phyloP scores from a whole-genome alignment of 64 coral and sea anemone species.

The Trachythela sp. region DNA sequence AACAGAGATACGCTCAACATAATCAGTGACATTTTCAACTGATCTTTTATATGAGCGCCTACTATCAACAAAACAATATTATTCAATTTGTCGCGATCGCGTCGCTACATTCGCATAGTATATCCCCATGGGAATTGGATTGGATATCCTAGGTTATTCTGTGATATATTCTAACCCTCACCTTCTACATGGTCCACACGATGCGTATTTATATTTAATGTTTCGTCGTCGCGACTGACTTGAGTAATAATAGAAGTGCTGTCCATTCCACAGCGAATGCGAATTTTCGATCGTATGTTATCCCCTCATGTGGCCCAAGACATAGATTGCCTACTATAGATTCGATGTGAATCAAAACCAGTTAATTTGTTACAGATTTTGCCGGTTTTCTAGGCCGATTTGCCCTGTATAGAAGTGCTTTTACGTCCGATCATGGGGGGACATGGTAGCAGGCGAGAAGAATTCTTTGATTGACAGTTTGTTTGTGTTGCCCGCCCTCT shows the following conservation, averaged over 20 bases:
- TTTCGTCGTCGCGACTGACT: neutral
- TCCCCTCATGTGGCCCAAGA: neutral
- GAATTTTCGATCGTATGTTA: neutral
- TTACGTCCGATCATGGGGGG: neutral
- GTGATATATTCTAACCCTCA: neutral
- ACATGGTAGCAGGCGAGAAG: neutral
- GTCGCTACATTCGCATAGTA: neutral
- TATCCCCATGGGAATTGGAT: neutral
- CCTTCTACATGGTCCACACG: neutral
- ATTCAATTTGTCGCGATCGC: neutral
- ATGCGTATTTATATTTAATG: conserved; percentile 18
- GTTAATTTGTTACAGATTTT: neutral
- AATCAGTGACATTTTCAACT: neutral
- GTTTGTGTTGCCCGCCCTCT: neutral
- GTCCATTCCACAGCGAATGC: neutral
- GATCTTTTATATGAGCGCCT: neutral
- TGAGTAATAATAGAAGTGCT: conserved; percentile 22
- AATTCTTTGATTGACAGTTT: conserved; percentile 16
- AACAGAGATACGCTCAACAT: neutral
- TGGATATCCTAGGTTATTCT: neutral
- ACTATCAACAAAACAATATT: neutral
- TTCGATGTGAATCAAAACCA: neutral
- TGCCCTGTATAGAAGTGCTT: neutral
- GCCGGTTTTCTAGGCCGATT: neutral
- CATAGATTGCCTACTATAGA: neutral